Percentiles rank a stretch among this genome's conserved stretches.
phyloP scores from a whole-genome alignment of 2,888 invertebrate species.

The Amphipoea lucens region DNA sequence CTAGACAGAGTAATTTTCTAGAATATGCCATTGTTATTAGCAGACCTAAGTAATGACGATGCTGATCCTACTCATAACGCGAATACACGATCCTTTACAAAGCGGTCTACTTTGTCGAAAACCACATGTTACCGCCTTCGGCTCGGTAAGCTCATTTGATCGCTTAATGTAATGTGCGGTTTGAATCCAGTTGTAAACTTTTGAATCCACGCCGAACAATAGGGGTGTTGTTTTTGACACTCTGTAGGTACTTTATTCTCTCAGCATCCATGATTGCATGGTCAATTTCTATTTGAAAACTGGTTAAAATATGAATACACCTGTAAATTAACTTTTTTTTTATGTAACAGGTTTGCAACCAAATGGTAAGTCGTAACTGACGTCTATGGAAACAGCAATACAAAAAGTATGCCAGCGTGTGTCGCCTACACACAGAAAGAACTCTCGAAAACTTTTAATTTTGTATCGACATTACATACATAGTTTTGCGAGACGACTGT shows the following conservation, averaged over 20 bases:
- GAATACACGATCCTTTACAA: constrained; percentile 12
- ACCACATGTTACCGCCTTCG: constrained; percentile 40
- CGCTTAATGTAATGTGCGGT: constrained; percentile 46
- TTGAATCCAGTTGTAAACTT: constrained; percentile 48
- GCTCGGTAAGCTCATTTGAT: constrained; percentile 48
- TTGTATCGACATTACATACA: background rate
- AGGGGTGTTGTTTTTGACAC: constrained; percentile 26
- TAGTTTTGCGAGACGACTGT: background rate
- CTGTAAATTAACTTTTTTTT: background rate
- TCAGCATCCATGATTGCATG: background rate
- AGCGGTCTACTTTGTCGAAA: constrained; percentile 13
- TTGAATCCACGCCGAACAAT: constrained; percentile 28
- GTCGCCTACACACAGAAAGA: no score
- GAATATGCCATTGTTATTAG: background rate
- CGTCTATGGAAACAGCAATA: background rate
- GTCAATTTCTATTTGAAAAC: background rate
- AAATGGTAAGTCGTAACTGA: background rate
- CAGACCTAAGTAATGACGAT: background rate
- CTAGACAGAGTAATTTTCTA: background rate
- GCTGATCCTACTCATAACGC: background rate
- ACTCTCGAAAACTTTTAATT: background rate
- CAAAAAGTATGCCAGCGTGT: background rate
- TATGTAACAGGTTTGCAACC: background rate
- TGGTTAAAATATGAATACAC: background rate
- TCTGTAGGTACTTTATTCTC: background rate